Base-by-base conservation (phyloP, 1,140 invertebrate species). In the Polypedilum pembai region DNA sequence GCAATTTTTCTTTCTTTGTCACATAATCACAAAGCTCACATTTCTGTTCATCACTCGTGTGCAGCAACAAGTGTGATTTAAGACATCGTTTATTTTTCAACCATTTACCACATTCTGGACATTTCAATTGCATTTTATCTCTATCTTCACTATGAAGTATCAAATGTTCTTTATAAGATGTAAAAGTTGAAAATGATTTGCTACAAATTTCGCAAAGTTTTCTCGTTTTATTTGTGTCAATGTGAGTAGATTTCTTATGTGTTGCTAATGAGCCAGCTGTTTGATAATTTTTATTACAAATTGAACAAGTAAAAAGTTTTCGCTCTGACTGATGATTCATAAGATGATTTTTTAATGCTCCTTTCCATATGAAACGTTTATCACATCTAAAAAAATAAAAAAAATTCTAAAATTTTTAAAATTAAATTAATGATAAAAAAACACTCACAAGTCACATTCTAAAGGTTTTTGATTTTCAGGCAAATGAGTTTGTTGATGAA, bases 401-500 rank as follows among this genome's bases (percentile, higher is more conserved):
- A 33, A 33, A 33, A 33, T 33, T 33, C 24, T 3, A 33, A 33
- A 33, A 33, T 33, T 33, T 5, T 33, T 33, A n/a, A n/a, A n/a
- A n/a, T n/a, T n/a, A n/a, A n/a, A n/a, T n/a, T n/a, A n/a, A n/a
- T n/a, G n/a, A n/a, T n/a, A n/a, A n/a, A n/a, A n/a, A 45, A 45
- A 45, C 3, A 56, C 45, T 56, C 12, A 56, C 45, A 41, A 33
- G 72, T 65, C 65, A 41, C 74, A 74, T 8, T 15, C 63, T 7
- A 21, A 74, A 69, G 74, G 74, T n/a, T 74, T 74, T 21, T 74
- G 65, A 17, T 72, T 65, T 3, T 74, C 74, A 3, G 74, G 74
- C 33, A 74, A 72, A 72, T 74, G 74, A 63, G 74, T 74, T 41
- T 74, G 63, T 20, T 41, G 33, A 17, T 74, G 74, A 74, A 63